Conservation (phyloP, 2,113 vertebrate species). For the Datnioides undecimradiatus region DNA sequence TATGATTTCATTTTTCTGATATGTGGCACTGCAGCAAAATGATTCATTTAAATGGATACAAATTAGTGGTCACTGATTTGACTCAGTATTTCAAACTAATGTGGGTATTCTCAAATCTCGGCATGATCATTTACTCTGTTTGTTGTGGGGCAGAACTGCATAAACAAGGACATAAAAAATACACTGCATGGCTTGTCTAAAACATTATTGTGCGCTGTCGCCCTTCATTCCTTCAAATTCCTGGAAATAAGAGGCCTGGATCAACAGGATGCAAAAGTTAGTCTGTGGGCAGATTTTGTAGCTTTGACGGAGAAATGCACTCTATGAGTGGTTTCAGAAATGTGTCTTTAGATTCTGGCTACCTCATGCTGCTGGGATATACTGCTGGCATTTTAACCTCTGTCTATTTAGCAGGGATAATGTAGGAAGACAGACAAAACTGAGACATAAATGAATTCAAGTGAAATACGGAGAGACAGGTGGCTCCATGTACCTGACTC, state of each 20-base stretch:
- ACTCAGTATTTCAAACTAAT: too few relatives aligned
- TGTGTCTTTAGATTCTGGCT: background rate
- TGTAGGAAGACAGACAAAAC: background rate
- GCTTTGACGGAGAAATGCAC: background rate
- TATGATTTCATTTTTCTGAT: too few relatives aligned
- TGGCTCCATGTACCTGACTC: slow-evolving; percentile 3
- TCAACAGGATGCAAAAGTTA: background rate
- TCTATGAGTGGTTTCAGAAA: background rate
- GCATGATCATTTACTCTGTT: too few relatives aligned
- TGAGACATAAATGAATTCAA: background rate
- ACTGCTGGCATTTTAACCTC: background rate
- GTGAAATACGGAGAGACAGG: background rate
- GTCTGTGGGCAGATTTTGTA: background rate
- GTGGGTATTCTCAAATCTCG: too few relatives aligned
- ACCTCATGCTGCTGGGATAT: background rate
- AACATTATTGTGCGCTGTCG: background rate
- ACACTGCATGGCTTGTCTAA: too few relatives aligned
- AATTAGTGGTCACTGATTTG: background rate
- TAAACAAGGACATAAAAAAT: too few relatives aligned
- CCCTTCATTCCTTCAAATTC: background rate
- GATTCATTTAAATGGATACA: background rate
- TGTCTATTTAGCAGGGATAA: background rate
- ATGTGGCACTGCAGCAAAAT: background rate
- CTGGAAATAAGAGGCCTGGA: background rate
- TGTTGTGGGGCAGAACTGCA: too few relatives aligned